Evolutionary conservation across 2,888 invertebrate genomes (phyloP), one percentile per base, ranked within the genome.

Genomic region (Ferdinandea cuprea): DNA sequence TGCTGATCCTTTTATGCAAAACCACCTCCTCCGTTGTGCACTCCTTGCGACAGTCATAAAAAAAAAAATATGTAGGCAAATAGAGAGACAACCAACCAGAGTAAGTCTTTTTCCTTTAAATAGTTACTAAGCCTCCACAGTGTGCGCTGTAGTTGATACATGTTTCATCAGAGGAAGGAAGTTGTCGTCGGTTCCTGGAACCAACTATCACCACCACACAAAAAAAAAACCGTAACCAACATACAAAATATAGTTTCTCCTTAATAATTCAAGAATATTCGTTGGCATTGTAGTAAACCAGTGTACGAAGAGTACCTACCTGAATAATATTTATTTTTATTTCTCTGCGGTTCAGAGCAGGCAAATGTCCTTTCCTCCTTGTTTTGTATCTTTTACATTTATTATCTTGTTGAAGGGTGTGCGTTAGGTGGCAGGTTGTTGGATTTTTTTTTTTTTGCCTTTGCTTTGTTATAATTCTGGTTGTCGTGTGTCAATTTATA

Each of bases 191-290:
- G 80, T 76, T 76, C 80, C 76, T 76, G 76, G 80, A 71, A 81
- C 80, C 76, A 76, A 76, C 80, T 76, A 74, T 81, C 80, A 81
- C 80, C 63, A 73, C 21, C 3, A 46, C n/a, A n/a, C n/a, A 52
- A 50, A 63, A 42, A 44, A 50, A 42, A 58, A 35, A n/a, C n/a
- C n/a, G n/a, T n/a, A n/a, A n/a, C n/a, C 11, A 48, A 28, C 13
- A 56, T 21, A 19, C n/a, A 58, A 54, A 54, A 35, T 44, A 37
- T 44, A 21, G 44, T 21, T 19, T 19, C 44, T 21, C 59, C 35
- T 81, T 58, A 81, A 65, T 76, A 76, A 76, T 81, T 76, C 80
- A 81, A 44, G 76, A 50, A 73, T 56, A 48, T 66, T 48, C 35
- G 35, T 44, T 54, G 50, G 15, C 28, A 32, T n/a, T 40, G 37